Conservation (phyloP, 2,113 vertebrate genomes). For the Bubo scandiacus region DNA sequence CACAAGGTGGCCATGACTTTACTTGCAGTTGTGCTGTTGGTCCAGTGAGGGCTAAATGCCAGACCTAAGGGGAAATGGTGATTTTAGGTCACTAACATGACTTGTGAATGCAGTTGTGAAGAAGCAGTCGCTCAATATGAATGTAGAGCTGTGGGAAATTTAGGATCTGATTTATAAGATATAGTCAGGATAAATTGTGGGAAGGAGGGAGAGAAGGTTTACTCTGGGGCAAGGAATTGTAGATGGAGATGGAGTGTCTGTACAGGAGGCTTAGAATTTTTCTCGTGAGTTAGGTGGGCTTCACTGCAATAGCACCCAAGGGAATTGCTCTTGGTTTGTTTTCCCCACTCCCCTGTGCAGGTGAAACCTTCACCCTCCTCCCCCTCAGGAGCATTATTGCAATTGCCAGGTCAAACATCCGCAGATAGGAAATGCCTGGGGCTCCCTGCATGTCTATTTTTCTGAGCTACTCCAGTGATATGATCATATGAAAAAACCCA, state of each 20-base stretch:
- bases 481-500: not conserved
- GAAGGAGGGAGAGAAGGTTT: not conserved
- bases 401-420: not conserved
- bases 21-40: not conserved
- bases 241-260: not conserved
- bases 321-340: not conserved
- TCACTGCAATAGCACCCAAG: accelerated
- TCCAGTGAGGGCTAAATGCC: not conserved
- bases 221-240: not conserved
- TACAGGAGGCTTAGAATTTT: not conserved
- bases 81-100: not conserved
- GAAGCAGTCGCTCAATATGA: not conserved
- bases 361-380: not conserved
- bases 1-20: not conserved
- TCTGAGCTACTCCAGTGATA: not conserved
- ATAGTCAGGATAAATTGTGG: not conserved
- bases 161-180: not conserved
- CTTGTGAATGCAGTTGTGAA: not conserved
- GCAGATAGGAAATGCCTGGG: not conserved
- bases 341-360: not conserved
- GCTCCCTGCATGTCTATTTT: not conserved
- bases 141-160: not conserved
- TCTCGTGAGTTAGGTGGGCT: not conserved
- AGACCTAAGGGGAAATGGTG: not conserved
- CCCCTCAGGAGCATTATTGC: not conserved